A percentile compares a stretch with the other conserved stretches of the same genome.
Evolutionary conservation across 2,888 invertebrate species (phyloP).

Genomic region (Drosophila mettleri): DNA sequence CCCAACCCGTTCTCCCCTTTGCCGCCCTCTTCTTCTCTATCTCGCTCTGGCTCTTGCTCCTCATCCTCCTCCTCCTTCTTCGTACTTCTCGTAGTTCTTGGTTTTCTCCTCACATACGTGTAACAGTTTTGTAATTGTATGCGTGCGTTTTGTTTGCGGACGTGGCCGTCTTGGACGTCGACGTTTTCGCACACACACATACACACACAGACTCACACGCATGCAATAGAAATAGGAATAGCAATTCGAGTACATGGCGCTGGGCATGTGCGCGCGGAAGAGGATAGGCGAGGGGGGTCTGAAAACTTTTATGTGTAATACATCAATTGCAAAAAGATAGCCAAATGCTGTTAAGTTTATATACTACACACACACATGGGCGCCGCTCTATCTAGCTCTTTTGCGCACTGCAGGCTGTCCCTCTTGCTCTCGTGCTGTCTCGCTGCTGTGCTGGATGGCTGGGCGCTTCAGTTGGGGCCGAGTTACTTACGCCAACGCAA

Average conservation of each 20-base stretch:
- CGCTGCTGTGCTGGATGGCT: conserved; percentile 18
- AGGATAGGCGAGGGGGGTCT: conserved; percentile 39
- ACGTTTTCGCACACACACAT: conserved; percentile 31
- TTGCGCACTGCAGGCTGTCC: not conserved
- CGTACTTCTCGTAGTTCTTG: conserved; percentile 30
- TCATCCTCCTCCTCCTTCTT: conserved; percentile 1
- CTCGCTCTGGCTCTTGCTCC: not conserved
- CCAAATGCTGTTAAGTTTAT: conserved; percentile 82
- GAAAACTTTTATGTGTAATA: conserved; percentile 82
- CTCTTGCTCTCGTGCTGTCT: conserved; percentile 1
- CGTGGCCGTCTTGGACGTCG: conserved; percentile 75
- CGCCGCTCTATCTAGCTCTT: conserved; percentile 8
- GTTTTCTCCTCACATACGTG: conserved; percentile 53
- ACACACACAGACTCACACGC: conserved; percentile 3
- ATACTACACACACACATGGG: conserved; percentile 63
- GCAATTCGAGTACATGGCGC: conserved; percentile 70
- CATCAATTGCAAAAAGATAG: conserved; percentile 84
- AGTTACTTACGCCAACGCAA: conserved; percentile 70
- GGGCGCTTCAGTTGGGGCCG: conserved; percentile 52
- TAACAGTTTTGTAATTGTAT: conserved; percentile 73
- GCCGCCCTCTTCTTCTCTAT: not conserved
- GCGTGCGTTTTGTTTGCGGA: conserved; percentile 81
- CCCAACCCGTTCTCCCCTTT: not conserved
- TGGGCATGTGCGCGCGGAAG: conserved; percentile 36
- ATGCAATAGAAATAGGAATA: conserved; percentile 54